phyloP scores from a whole-genome alignment of 2,113 vertebrate genomes.

The Ginglymostoma cirratum region DNA sequence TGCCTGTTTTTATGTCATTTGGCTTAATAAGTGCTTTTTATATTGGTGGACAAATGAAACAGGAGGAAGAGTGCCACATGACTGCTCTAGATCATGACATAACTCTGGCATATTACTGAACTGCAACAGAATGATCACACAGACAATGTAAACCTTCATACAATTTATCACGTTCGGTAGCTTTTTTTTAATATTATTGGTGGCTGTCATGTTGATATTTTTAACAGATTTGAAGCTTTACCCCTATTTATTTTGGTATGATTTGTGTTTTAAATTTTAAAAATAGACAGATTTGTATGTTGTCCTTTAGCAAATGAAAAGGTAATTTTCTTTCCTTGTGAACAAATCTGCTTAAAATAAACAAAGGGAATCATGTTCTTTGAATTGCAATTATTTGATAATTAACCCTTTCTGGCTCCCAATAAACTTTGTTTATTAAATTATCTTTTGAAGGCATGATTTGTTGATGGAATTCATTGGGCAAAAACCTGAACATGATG shows the following conservation, averaged over 20 bases:
- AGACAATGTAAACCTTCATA: neutral
- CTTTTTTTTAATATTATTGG: neutral
- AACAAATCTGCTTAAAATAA: neutral
- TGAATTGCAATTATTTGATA: neutral
- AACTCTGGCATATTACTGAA: constrained; percentile 7
- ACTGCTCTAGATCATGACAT: constrained; percentile 13
- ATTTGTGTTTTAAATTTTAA: neutral
- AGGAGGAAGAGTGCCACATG: constrained; percentile 25
- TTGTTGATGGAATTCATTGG: neutral
- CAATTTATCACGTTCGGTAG: neutral
- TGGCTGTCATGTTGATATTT: neutral
- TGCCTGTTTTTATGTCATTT: constrained; percentile 16
- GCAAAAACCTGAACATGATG: neutral
- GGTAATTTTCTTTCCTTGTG: neutral
- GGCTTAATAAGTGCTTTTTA: constrained; percentile 14
- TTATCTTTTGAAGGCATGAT: neutral
- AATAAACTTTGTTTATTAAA: neutral
- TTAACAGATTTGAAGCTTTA: neutral
- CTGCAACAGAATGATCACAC: neutral
- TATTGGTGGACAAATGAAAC: neutral
- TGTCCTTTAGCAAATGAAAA: neutral
- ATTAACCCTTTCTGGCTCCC: neutral
- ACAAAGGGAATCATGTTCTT: neutral
- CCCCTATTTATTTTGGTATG: neutral
- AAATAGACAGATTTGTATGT: neutral